Evolutionary conservation across 2,113 vertebrate genomes (phyloP), one percentile per base, ranked within the genome.

Genomic region (Pluvianellus socialis): DNA sequence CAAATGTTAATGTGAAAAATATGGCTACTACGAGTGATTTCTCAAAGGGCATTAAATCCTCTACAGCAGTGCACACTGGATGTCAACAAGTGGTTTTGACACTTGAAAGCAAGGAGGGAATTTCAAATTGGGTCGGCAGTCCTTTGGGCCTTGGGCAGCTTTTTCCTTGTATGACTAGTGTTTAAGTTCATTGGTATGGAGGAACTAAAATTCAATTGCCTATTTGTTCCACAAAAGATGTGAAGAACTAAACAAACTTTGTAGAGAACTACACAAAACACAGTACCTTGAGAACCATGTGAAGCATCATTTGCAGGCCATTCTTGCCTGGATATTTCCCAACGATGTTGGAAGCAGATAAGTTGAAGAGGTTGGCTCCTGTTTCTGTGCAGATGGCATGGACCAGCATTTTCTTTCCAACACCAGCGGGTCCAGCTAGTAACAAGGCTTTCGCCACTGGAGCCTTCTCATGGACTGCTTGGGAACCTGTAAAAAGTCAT

Each of bases 321-420:
- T 4, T 94, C 27, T 85, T 98, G 93, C 98, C 98, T 0, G 98
- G 98, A 71, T 98, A 99, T 79, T 99, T 99, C 17, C 98, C 97
- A 2, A 94, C 83, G 5, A 98, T 85, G 92, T 98, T 99, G 19
- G 94, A 84, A 4, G 98, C 33, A 1, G 98, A 98, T 65, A 99
- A 79, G 91, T 98, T 96, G 94, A 99, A 99, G 92, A 99, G 98
- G 94, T 99, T 99, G 79, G 99, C 99, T 73, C 99, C 99, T 0
- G 98, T 98, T 97, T 99, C 99, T 0, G 98, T 99, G 94, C 98
- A 99, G 91, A 99, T 96, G 83, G 98, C 98, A 7, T 99, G 98
- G 27, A 99, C 97, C 89, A 99, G 94, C 98, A 98, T 99, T 67
- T 98, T 98, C 97, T 99, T 99, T 5, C 99, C 99, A 7, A 99